Conservation (phyloP, 2,113 vertebrate genomes). For the Accipiter cooperii region DNA sequence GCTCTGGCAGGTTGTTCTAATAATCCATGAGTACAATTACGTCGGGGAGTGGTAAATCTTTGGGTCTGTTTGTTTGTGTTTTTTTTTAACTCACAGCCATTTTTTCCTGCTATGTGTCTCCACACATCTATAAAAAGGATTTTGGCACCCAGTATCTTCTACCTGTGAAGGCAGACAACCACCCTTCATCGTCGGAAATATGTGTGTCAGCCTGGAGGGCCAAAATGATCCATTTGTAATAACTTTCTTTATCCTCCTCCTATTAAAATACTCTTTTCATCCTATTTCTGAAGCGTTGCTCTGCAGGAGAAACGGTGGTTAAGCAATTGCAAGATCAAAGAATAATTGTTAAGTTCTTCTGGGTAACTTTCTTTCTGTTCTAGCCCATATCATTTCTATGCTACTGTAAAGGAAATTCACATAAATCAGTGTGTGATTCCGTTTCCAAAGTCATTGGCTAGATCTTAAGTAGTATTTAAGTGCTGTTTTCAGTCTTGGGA, state of each 20-base stretch:
- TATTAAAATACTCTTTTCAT: neutral
- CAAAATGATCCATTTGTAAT: neutral
- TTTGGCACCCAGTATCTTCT: neutral
- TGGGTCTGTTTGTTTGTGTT: neutral
- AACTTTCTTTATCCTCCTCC: neutral
- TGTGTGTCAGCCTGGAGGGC: neutral
- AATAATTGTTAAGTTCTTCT: neutral
- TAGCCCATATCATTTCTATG: neutral
- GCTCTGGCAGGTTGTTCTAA: neutral
- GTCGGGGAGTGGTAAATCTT: neutral
- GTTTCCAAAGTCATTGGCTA: neutral
- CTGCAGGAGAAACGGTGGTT: neutral
- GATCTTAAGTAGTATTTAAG: neutral
- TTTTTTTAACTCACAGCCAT: neutral
- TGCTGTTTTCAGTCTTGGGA: neutral
- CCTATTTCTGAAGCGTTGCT: neutral
- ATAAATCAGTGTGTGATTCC: neutral
- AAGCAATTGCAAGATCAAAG: neutral
- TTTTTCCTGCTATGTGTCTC: neutral
- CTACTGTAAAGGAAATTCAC: neutral
- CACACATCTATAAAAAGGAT: neutral
- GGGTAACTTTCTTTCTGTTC: neutral
- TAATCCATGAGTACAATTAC: neutral
- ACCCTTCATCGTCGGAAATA: neutral
- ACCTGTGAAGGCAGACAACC: neutral